Conservation (phyloP, 2,113 vertebrate species). For the Percopsis transmontana region DNA sequence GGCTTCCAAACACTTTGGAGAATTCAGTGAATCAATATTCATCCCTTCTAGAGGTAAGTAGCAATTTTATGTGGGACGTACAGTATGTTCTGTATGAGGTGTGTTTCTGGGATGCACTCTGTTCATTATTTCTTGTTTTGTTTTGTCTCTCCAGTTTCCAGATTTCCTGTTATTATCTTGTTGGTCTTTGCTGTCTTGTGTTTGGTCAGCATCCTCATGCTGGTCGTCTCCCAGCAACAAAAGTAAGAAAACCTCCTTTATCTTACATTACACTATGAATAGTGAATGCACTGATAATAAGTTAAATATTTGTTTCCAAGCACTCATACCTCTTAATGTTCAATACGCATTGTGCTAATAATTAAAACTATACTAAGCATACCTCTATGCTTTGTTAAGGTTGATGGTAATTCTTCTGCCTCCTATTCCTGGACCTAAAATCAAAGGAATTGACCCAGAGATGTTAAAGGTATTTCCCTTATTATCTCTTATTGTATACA, state of each 20-base stretch:
- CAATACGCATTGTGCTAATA: neutral
- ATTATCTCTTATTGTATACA: too few relatives aligned
- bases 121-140: neutral
- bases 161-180: slow-evolving; percentile 81
- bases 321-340: neutral
- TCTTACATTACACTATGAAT: neutral
- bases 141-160: slow-evolving; percentile 76
- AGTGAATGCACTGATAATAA: neutral
- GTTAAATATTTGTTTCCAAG: neutral
- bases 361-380: neutral
- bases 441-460: slow-evolving; percentile 90
- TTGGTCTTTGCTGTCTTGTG: slow-evolving; percentile 82
- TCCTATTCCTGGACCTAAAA: slow-evolving; percentile 95
- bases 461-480: slow-evolving; percentile 86
- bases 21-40: slow-evolving; percentile 85
- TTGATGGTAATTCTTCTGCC: slow-evolving; percentile 93
- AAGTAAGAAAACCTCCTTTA: slow-evolving; percentile 76
- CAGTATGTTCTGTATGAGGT: neutral
- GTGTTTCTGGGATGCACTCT: neutral
- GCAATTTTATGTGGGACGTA: neutral
- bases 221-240: slow-evolving; percentile 86
- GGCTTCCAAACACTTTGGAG: slow-evolving; percentile 81
- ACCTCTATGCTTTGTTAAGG: slow-evolving; percentile 71
- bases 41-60: slow-evolving; percentile 72
- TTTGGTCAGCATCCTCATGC: slow-evolving; percentile 78